Base-by-base conservation (phyloP, 2,113 vertebrate genomes). In the Cercocebus atys region DNA sequence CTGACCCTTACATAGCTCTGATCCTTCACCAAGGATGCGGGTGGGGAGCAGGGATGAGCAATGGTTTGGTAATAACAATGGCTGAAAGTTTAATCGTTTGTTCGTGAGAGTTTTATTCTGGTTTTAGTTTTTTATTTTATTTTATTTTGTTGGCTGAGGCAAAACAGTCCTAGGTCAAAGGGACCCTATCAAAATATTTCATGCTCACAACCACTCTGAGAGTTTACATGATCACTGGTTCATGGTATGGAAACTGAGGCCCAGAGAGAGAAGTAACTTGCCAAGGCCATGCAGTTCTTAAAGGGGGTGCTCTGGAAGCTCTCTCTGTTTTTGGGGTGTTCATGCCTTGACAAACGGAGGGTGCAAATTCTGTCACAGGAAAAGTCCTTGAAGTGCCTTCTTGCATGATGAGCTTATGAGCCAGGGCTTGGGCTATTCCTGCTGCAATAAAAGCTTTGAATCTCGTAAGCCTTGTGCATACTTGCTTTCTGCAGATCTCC, bases 401-500 rank as follows among this genome's bases (percentile, higher is more conserved):
- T 3, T 2, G 45, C 5, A 1, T 5, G 30, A 38, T 38, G 25
- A 2, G n/a, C 30, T 52, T 43, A 84, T 1, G 17, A 17, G 61
- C 23, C 35, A 14, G 47, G 11, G 14, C n/a, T 12, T 18, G 4
- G 52, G 3, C 76, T 20, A 0, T 6, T 75, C 52, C 61, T 3
- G 23, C 23, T 18, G 17, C 75, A 40, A 0, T 32, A 13, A 55
- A 25, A 30, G 47, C 82, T 57, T 11, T 8, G 50, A n/a, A 1
- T 25, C 57, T 50, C 10, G 9, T 40, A 38, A 14, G 50, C 20
- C 20, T 78, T 23, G 43, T 61, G 40, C 16, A 22, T 5, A 1
- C 35, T 55, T 2, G 10, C 4, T 16, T 18, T 14, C 18, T 38
- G 2, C 13, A 5, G 16, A 32, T 23, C 5, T 0, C 30, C 68